Evolutionary conservation across 2,888 invertebrate species (phyloP).

Genomic region (Eledona agricola): DNA sequence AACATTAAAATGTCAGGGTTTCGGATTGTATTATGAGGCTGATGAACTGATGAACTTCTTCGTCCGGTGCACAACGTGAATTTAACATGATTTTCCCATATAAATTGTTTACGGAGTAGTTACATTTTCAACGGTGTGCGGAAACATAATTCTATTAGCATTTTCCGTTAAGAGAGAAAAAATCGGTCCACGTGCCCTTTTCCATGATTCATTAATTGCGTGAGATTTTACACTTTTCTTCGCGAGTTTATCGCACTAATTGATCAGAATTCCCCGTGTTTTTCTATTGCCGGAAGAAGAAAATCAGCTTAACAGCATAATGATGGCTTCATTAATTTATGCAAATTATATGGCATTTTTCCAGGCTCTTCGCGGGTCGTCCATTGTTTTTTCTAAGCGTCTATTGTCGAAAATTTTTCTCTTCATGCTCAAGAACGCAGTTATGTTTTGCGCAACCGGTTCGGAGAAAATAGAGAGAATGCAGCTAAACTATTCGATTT

Average conservation of each 20-base stretch:
- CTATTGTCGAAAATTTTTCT: constrained; percentile 5
- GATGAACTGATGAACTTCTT: no score
- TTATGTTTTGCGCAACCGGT: constrained; percentile 29
- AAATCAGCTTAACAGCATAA: constrained; percentile 14
- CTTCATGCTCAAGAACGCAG: constrained; percentile 9
- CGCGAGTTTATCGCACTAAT: constrained; percentile 13
- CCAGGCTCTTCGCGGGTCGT: constrained; percentile 8
- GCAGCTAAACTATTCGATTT: constrained; percentile 23
- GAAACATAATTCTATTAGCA: no score
- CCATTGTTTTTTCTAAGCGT: constrained; percentile 15
- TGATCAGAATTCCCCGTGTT: constrained; percentile 22
- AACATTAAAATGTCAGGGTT: no score
- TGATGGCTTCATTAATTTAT: constrained; percentile 22
- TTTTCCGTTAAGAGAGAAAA: no score
- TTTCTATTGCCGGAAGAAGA: constrained; percentile 32
- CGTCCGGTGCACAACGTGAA: no score
- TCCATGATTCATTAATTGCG: background rate
- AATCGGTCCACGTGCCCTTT: no score
- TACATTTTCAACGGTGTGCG: no score
- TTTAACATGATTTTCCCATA: no score
- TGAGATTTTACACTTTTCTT: background rate
- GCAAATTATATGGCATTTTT: constrained; percentile 20
- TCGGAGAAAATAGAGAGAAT: constrained; percentile 24
- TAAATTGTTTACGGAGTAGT: no score
- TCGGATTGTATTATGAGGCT: no score